A percentile compares a stretch with the other conserved stretches of the same genome.
Conservation (phyloP, 2,888 invertebrate species). For the Ochropleura leucogaster region DNA sequence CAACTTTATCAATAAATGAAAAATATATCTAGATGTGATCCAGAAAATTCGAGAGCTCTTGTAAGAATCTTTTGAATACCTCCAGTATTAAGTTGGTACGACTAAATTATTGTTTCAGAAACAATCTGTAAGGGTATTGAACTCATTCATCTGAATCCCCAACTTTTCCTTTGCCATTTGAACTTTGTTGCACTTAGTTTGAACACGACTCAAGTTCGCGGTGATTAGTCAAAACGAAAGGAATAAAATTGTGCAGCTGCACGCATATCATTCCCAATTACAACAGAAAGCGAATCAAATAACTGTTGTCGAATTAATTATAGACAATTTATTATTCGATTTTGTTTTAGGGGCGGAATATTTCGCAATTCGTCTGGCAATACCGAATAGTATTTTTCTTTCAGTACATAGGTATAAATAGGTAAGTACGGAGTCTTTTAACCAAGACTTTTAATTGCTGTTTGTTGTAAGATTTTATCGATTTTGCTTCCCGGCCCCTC, state of each 20-base stretch:
- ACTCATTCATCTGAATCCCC: conserved; percentile 7
- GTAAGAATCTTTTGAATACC: not conserved
- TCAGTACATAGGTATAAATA: conserved; percentile 3
- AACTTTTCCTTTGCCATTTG: conserved; percentile 34
- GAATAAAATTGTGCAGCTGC: conserved; percentile 23
- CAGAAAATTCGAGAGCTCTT: not conserved
- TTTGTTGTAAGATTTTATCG: not conserved
- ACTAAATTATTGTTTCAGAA: conserved; percentile 15
- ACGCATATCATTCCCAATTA: conserved; percentile 44
- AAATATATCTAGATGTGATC: not conserved
- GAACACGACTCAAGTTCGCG: not conserved
- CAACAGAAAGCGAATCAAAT: conserved; percentile 58
- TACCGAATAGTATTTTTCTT: not conserved
- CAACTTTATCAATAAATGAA: not conserved
- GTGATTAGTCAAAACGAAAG: conserved; percentile 16
- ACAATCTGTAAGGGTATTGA: not conserved
- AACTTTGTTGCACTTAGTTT: conserved; percentile 5
- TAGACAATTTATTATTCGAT: conserved; percentile 23
- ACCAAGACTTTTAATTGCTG: not conserved
- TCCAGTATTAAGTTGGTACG: not conserved
- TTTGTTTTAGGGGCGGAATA: conserved; percentile 33
- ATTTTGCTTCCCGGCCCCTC: not conserved
- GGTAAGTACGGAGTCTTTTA: not conserved
- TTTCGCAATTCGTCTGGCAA: conserved; percentile 32
- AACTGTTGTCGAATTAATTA: conserved; percentile 36